Evolutionary conservation across 2,797 vertebrate species (phyloP).

Genomic region (Dermochelys coriacea): DNA sequence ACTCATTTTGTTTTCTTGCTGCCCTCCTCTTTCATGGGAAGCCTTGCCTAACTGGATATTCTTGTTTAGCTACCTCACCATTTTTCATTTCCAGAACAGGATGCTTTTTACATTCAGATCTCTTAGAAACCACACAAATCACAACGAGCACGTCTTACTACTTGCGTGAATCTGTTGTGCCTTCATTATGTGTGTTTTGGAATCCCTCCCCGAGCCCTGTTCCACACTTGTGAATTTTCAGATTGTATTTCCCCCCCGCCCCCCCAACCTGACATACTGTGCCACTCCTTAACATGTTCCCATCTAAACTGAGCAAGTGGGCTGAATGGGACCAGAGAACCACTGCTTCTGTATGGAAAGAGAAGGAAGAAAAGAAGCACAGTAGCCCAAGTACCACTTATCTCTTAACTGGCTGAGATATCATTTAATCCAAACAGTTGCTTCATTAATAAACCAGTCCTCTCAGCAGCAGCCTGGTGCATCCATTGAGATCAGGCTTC

Average conservation of each 20-base stretch:
- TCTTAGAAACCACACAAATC: background rate
- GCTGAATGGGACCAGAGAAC: background rate
- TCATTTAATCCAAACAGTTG: background rate
- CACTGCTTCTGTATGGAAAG: background rate
- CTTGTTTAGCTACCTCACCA: background rate
- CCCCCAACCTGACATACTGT: background rate
- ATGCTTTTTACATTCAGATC: background rate
- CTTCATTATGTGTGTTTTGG: background rate
- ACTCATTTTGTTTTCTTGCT: background rate
- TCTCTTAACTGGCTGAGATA: background rate
- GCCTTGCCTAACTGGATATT: background rate
- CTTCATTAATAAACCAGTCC: background rate
- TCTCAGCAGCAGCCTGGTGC: background rate
- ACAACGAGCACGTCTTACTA: background rate
- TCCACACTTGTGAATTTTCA: background rate
- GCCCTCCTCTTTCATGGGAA: background rate
- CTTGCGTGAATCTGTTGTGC: background rate
- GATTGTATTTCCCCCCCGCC: background rate
- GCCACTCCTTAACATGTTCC: background rate
- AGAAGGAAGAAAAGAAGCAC: background rate
- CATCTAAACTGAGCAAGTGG: background rate
- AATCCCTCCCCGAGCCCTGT: background rate
- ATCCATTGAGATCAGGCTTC: background rate
- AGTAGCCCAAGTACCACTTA: background rate
- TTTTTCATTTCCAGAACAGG: background rate